A percentile compares a stretch with the other conserved stretches of the same genome.
Conservation (phyloP, 92 coral and sea anemone genomes). For the Epizoanthus ramosus region DNA sequence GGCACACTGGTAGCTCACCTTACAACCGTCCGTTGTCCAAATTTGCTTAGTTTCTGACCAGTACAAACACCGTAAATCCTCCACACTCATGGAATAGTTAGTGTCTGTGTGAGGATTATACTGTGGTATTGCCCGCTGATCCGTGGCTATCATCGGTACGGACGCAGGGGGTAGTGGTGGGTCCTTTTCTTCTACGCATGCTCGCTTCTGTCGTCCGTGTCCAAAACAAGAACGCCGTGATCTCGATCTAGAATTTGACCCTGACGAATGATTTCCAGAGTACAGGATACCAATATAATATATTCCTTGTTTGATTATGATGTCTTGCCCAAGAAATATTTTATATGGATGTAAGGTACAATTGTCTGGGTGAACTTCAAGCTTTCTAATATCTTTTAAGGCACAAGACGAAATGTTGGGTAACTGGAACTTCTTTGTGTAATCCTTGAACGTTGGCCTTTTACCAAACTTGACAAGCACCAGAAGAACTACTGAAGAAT, state of each 20-base stretch:
- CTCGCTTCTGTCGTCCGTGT: no score
- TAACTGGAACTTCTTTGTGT: background rate
- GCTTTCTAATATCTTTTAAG: background rate
- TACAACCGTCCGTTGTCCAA: conserved; percentile 59
- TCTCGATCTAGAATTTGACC: conserved; percentile 22
- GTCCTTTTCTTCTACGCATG: no score
- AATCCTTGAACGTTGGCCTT: background rate
- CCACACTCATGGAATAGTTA: conserved; percentile 49
- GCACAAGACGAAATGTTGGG: background rate
- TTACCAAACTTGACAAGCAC: background rate
- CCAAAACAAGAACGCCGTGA: conserved; percentile 52
- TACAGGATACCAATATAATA: background rate
- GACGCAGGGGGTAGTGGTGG: conserved; percentile 34
- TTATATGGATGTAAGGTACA: background rate
- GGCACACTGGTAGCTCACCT: conserved; percentile 10
- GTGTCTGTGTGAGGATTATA: conserved; percentile 46
- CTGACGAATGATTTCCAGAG: conserved; percentile 10
- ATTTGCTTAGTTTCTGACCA: conserved; percentile 52
- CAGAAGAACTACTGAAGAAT: background rate
- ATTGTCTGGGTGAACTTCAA: background rate
- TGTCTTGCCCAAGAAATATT: background rate
- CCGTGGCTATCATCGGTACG: background rate
- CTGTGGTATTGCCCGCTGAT: conserved; percentile 7
- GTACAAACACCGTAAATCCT: conserved; percentile 52
- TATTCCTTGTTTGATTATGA: background rate